Conservation (phyloP, 2,888 invertebrate genomes). For the Celastrina argiolus region DNA sequence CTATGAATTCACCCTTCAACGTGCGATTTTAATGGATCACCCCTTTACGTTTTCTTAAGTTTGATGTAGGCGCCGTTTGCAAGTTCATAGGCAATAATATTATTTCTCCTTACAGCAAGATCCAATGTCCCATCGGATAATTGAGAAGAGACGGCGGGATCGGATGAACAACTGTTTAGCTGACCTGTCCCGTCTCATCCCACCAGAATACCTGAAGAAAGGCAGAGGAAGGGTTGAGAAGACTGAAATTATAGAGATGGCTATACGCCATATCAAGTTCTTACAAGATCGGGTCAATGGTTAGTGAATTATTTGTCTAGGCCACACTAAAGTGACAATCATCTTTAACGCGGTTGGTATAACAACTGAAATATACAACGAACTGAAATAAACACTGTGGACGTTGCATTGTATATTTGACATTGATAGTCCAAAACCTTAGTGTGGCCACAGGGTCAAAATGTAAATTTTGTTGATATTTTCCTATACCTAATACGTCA, state of each 20-base stretch:
- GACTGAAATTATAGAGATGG: conserved; percentile 99
- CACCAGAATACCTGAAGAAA: conserved; percentile 94
- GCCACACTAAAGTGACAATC: too few relatives aligned
- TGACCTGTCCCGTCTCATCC: conserved; percentile 94
- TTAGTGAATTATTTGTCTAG: conserved; percentile 46
- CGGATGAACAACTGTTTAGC: conserved; percentile 98
- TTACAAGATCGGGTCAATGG: conserved; percentile 83
- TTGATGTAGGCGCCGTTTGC: too few relatives aligned
- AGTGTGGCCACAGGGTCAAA: not conserved
- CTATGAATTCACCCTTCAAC: too few relatives aligned
- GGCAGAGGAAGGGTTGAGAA: conserved; percentile 97
- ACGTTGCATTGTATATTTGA: too few relatives aligned
- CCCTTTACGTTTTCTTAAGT: too few relatives aligned
- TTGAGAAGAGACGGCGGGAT: conserved; percentile 95
- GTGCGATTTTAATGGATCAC: too few relatives aligned
- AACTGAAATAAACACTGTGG: too few relatives aligned
- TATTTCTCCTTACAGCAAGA: conserved; percentile 83
- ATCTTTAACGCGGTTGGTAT: too few relatives aligned
- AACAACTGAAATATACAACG: too few relatives aligned
- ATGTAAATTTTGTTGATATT: not conserved
- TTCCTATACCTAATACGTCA: not conserved
- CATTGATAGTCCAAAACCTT: not conserved
- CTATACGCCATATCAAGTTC: conserved; percentile 94
- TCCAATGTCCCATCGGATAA: conserved; percentile 97
- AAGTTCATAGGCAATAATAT: not conserved